These are phyloP conservation scores for Parazoanthus darwini DNA, from an alignment of 92 coral and sea anemone species.

Conservation along the genomic window DNA sequence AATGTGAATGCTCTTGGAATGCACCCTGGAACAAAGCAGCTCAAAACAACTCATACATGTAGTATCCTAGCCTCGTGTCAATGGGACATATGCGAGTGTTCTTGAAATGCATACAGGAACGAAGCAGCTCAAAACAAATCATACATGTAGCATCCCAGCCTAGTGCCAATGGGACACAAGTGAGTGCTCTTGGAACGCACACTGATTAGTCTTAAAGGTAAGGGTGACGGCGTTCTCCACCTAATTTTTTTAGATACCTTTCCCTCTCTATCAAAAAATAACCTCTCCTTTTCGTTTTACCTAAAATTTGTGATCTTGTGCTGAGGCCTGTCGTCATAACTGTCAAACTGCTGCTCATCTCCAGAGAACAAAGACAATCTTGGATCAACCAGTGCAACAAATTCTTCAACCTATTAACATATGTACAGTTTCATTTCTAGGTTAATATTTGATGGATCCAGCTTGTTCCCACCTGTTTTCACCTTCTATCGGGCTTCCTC, in stretches of 20 bases:
- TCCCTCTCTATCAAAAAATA: background rate
- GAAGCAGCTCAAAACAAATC: background rate
- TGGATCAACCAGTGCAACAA: constrained; percentile 91
- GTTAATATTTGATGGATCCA: too few species aligned
- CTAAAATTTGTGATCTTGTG: constrained; percentile 96
- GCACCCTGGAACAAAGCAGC: constrained; percentile 58
- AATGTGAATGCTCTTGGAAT: constrained; percentile 85
- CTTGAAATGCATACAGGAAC: background rate
- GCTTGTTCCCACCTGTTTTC: background rate
- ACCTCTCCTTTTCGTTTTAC: too few species aligned
- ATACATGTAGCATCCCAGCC: background rate
- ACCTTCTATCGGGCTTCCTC: background rate
- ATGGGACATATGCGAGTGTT: background rate
- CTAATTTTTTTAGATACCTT: background rate
- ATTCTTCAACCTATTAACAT: constrained; percentile 85
- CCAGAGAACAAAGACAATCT: constrained; percentile 91
- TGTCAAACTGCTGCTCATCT: constrained; percentile 89
- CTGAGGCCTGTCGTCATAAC: constrained; percentile 97
- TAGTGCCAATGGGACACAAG: background rate
- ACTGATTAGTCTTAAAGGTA: background rate
- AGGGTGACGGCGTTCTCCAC: background rate
- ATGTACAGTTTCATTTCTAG: background rate
- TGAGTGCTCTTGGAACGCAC: background rate
- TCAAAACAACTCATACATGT: background rate
- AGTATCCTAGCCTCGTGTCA: background rate